phyloP scores from a whole-genome alignment of 2,797 vertebrate species.

The Perodicticus potto region DNA sequence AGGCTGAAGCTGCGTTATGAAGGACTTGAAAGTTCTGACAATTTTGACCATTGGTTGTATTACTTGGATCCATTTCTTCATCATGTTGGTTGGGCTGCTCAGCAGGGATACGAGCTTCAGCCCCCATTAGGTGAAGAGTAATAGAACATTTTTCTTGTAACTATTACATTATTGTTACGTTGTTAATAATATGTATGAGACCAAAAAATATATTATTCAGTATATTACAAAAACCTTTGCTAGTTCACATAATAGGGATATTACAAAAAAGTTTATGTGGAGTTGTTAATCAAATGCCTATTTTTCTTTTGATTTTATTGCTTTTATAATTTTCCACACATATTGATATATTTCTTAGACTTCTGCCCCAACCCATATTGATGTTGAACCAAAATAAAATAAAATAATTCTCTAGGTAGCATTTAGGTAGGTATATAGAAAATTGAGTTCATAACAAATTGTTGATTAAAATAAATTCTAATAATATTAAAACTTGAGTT shows the following conservation, averaged over 20 bases:
- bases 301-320: conserved; percentile 60
- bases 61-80: conserved; percentile 97
- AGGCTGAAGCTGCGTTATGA: conserved; percentile 93
- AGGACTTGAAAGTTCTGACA: conserved; percentile 92
- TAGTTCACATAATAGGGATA: conserved; percentile 40
- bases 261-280: neutral
- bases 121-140: conserved; percentile 92
- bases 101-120: conserved; percentile 91
- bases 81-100: conserved; percentile 95
- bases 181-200: neutral
- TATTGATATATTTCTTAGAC: conserved; percentile 27
- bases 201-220: conserved; percentile 46
- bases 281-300: conserved; percentile 39
- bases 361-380: conserved; percentile 9
- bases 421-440: neutral
- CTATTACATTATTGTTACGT: conserved; percentile 7
- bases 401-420: neutral
- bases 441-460: conserved; percentile 2
- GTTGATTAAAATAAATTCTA: conserved; percentile 20
- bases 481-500: neutral
- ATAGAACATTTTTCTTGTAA: conserved; percentile 27
- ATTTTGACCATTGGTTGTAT: conserved; percentile 93
- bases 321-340: conserved; percentile 47
- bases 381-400: neutral
- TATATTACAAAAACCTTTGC: conserved; percentile 25